Conservation (phyloP, 2,113 vertebrate genomes). For the Phalacrocorax carbo region DNA sequence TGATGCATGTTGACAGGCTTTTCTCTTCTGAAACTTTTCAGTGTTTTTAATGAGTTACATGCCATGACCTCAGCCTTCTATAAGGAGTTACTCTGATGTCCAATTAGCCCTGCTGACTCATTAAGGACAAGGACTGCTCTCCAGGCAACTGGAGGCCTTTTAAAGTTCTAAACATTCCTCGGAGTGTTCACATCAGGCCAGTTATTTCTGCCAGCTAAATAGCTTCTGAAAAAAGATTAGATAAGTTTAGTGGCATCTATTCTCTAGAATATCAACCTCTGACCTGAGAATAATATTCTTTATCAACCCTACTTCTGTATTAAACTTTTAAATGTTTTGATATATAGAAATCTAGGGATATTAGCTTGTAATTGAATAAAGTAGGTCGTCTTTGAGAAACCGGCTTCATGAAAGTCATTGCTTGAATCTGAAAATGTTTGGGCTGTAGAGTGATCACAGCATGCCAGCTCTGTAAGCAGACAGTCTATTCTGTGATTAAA, state of each 20-base stretch:
- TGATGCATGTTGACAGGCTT: neutral
- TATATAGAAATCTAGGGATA: neutral
- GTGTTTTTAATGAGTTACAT: neutral
- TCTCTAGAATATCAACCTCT: neutral
- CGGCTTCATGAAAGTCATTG: neutral
- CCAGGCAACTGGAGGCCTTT: neutral
- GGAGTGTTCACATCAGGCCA: neutral
- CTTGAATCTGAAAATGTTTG: neutral
- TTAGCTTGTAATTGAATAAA: neutral
- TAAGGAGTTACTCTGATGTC: neutral
- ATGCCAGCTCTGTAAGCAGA: neutral
- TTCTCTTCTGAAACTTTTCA: neutral
- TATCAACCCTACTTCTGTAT: neutral
- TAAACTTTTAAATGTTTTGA: neutral
- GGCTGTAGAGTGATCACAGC: neutral
- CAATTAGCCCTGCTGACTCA: neutral
- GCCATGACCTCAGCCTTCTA: neutral
- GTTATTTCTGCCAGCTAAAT: constrained; percentile 18
- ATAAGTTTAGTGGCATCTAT: neutral
- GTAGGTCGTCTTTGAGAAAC: neutral
- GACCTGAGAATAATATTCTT: neutral
- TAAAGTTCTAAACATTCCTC: constrained; percentile 1
- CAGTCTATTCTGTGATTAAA: neutral
- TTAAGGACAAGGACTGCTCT: neutral
- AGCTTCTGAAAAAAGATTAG: neutral